Percentiles rank a stretch among this genome's conserved stretches.
Conservation (phyloP, 2,113 vertebrate species). For the Bubo bubo region DNA sequence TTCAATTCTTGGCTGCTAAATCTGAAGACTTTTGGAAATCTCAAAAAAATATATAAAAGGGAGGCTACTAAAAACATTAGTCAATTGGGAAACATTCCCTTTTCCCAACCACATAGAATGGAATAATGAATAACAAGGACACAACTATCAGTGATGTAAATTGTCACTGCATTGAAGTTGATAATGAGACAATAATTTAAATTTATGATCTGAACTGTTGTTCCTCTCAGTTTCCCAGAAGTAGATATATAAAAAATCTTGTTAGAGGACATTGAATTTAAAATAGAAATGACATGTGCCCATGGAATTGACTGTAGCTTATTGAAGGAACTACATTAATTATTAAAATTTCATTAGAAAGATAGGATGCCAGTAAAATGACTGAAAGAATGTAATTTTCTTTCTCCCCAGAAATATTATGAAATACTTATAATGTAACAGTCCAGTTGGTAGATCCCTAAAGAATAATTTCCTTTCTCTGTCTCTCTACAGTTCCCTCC, state of each 20-base stretch:
- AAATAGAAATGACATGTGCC: not conserved
- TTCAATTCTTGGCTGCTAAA: not conserved
- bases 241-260: not conserved
- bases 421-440: not conserved
- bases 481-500: not conserved
- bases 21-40: not conserved
- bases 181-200: constrained; percentile 1
- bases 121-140: not conserved
- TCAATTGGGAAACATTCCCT: not conserved
- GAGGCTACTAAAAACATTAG: not conserved
- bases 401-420: not conserved
- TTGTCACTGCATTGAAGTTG: not conserved
- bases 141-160: not conserved
- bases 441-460: not conserved
- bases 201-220: not conserved
- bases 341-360: constrained; percentile 34
- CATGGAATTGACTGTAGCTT: not conserved
- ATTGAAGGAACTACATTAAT: not conserved
- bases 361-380: constrained; percentile 14
- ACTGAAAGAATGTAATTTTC: not conserved
- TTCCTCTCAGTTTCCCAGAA: not conserved
- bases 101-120: not conserved
- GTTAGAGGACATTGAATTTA: not conserved
- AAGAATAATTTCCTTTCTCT: constrained; percentile 2
- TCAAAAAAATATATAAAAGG: not conserved